Evolutionary conservation across 2,888 invertebrate genomes (phyloP).

Genomic region (Cenopis cana): DNA sequence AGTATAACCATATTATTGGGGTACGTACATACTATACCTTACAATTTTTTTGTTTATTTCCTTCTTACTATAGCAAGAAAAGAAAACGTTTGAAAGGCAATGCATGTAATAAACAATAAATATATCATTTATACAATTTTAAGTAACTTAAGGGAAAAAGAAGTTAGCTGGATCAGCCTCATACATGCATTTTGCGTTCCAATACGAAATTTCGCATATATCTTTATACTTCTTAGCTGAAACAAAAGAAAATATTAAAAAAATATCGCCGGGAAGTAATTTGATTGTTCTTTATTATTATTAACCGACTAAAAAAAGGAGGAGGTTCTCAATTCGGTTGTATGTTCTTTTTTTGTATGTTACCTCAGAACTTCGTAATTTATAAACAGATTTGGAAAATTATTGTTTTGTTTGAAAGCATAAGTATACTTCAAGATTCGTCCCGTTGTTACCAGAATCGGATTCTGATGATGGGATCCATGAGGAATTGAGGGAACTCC

Average conservation of each 20-base stretch:
- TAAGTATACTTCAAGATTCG: too few species aligned
- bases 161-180: constrained; percentile 71
- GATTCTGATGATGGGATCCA: too few species aligned
- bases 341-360: too few species aligned
- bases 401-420: too few species aligned
- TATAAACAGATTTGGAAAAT: too few species aligned
- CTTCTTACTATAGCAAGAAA: background rate
- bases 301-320: too few species aligned
- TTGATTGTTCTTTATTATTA: too few species aligned
- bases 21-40: background rate
- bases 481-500: too few species aligned
- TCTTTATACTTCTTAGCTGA: constrained; percentile 76
- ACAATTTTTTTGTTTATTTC: background rate
- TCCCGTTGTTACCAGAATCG: too few species aligned
- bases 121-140: constrained; percentile 42
- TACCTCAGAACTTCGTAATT: too few species aligned
- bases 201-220: constrained; percentile 72
- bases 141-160: constrained; percentile 63
- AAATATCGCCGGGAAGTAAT: too few species aligned
- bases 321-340: too few species aligned
- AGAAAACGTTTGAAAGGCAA: constrained; percentile 2
- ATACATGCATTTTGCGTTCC: constrained; percentile 77
- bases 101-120: constrained; percentile 12
- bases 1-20: background rate
- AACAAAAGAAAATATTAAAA: constrained; percentile 48